phyloP scores from a whole-genome alignment of 2,888 invertebrate species.

The Drosophila hamatofila region DNA sequence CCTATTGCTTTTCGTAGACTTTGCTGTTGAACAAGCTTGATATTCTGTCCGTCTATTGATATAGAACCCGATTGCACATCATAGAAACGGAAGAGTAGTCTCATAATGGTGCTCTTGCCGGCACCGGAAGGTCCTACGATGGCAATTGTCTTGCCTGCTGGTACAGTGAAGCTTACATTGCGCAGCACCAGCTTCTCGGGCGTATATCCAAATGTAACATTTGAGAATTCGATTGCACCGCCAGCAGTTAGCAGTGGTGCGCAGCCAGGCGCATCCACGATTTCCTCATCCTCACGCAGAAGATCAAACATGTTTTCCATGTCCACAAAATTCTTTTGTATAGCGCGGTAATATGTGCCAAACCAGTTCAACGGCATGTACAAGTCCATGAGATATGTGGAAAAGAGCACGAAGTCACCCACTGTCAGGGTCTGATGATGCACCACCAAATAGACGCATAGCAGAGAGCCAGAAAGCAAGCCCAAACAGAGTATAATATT shows the following conservation, averaged over 20 bases:
- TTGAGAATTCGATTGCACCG: slow-evolving; percentile 93
- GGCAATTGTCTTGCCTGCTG: slow-evolving; percentile 94
- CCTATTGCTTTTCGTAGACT: slow-evolving; percentile 92
- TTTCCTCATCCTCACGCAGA: slow-evolving; percentile 94
- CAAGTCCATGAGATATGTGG: slow-evolving; percentile 96
- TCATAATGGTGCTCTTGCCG: slow-evolving; percentile 98
- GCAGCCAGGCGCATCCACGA: slow-evolving; percentile 93
- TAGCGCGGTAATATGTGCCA: slow-evolving; percentile 98
- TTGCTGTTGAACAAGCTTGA: slow-evolving; percentile 93
- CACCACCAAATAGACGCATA: slow-evolving; percentile 95
- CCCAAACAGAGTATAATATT: slow-evolving; percentile 95
- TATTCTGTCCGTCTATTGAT: slow-evolving; percentile 94
- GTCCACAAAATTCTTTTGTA: slow-evolving; percentile 98
- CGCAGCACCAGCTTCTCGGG: slow-evolving; percentile 91
- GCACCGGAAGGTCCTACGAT: slow-evolving; percentile 95
- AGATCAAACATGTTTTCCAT: slow-evolving; percentile 99
- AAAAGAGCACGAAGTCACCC: slow-evolving; percentile 98
- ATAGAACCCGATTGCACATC: slow-evolving; percentile 96
- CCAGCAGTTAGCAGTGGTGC: slow-evolving; percentile 87
- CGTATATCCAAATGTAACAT: slow-evolving; percentile 95
- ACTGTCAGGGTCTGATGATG: slow-evolving; percentile 90
- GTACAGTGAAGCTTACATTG: slow-evolving; percentile 91
- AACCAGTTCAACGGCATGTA: slow-evolving; percentile 99
- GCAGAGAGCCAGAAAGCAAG: slow-evolving; percentile 93
- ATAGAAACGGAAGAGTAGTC: slow-evolving; percentile 97